Evolutionary conservation across 2,888 invertebrate genomes (phyloP).

Genomic region (Spodoptera littoralis): DNA sequence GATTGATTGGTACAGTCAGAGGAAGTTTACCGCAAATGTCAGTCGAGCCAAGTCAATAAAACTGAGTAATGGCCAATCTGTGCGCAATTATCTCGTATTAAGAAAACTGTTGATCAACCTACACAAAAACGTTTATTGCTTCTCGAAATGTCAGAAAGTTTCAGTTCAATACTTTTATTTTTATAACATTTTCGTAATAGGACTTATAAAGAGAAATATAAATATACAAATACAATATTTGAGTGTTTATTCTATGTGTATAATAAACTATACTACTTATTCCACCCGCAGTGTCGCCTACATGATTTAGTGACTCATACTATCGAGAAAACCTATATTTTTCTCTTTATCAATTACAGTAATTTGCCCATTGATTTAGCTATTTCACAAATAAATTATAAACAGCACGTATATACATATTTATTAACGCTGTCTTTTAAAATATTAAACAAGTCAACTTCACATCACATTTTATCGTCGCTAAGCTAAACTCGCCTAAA

Average conservation of each 20-base stretch:
- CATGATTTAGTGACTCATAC: too few species aligned
- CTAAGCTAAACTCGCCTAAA: too few species aligned
- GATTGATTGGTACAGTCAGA: conserved; percentile 7
- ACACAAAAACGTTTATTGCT: conserved; percentile 19
- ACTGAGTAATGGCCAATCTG: conserved; percentile 10
- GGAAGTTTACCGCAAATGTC: conserved; percentile 29
- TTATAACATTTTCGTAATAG: conserved; percentile 1
- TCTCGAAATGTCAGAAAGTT: conserved; percentile 17
- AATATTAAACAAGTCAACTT: background rate
- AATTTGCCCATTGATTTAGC: too few species aligned
- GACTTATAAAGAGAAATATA: conserved; percentile 18
- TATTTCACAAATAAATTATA: too few species aligned
- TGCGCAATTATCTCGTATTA: conserved; percentile 17
- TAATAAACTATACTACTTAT: too few species aligned
- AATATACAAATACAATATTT: background rate
- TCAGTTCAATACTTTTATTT: background rate
- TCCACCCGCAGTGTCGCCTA: too few species aligned
- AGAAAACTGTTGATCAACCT: conserved; percentile 26
- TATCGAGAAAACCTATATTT: too few species aligned
- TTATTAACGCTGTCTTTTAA: too few species aligned
- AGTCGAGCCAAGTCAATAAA: conserved; percentile 33
- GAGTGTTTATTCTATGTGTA: too few species aligned
- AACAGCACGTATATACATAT: too few species aligned
- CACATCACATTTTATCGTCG: background rate
- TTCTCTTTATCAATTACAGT: too few species aligned